Evolutionary conservation across 2,797 vertebrate genomes (phyloP).

Genomic region (Sebastes miniatus): DNA sequence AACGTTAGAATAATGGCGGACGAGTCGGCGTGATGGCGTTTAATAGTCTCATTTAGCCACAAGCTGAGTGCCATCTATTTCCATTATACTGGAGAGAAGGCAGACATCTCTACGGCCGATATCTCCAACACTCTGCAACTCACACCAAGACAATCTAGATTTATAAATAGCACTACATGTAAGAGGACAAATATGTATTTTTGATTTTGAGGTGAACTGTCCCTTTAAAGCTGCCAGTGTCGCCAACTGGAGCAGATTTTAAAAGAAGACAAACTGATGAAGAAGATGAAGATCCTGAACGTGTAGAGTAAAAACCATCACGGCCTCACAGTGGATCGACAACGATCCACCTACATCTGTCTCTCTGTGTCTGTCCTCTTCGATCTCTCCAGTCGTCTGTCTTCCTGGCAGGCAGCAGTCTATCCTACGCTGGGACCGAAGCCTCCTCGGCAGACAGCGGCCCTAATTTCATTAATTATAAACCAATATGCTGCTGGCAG

Average conservation of each 20-base stretch:
- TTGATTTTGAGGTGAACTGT: neutral
- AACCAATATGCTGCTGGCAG: conserved; percentile 75
- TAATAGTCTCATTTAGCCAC: too few species aligned
- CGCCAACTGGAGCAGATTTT: neutral
- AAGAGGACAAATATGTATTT: neutral
- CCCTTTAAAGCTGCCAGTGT: neutral
- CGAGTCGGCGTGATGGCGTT: too few species aligned
- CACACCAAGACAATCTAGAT: too few species aligned
- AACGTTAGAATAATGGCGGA: too few species aligned
- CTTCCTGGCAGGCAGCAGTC: conserved; percentile 64
- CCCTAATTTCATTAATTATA: conserved; percentile 81
- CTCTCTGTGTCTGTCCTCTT: conserved; percentile 42
- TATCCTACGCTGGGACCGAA: conserved; percentile 50
- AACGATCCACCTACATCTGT: conserved; percentile 4
- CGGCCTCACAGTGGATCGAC: conserved; percentile 2
- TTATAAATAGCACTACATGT: neutral
- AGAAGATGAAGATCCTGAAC: neutral
- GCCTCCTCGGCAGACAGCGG: conserved; percentile 69
- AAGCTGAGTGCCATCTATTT: too few species aligned
- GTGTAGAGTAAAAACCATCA: neutral
- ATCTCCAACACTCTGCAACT: too few species aligned
- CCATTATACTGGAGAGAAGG: too few species aligned
- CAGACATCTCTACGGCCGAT: too few species aligned
- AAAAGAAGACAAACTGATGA: neutral
- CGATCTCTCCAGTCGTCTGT: conserved; percentile 51